phyloP scores from a whole-genome alignment of 2,113 vertebrate species.

The Elgaria multicarinata region DNA sequence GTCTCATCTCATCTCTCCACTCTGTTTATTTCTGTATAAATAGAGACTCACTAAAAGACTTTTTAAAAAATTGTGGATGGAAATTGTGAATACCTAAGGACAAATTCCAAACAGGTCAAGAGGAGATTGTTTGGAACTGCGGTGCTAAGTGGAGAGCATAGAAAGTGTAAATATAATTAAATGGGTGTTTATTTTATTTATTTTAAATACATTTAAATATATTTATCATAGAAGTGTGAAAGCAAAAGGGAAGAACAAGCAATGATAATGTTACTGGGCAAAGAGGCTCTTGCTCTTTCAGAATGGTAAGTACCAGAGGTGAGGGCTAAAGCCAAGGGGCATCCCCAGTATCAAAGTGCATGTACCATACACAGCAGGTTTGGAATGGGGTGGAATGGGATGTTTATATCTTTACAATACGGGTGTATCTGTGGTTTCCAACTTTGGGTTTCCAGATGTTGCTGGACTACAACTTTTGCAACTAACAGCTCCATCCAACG shows the following conservation, averaged over 20 bases:
- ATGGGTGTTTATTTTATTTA: no score
- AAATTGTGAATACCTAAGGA: not conserved
- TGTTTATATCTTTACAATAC: not conserved
- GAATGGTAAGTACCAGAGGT: no score
- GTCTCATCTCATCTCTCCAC: not conserved
- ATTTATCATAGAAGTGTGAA: not conserved
- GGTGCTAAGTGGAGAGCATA: not conserved
- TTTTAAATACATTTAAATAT: not conserved
- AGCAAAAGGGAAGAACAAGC: not conserved
- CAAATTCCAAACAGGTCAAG: not conserved
- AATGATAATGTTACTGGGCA: not conserved
- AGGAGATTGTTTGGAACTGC: not conserved
- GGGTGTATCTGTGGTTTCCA: no score
- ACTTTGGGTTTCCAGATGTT: no score
- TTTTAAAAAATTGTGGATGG: not conserved
- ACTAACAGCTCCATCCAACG: no score
- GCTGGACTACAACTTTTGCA: no score
- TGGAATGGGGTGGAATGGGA: not conserved
- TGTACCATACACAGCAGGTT: not conserved
- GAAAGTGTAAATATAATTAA: no score
- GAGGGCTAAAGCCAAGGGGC: not conserved
- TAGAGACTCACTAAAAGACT: not conserved
- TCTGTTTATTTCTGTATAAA: not conserved
- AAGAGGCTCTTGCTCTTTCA: no score
- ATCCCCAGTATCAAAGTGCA: not conserved